Base-by-base conservation (phyloP, 1,140 invertebrate species). In the Ceratina japonica region DNA sequence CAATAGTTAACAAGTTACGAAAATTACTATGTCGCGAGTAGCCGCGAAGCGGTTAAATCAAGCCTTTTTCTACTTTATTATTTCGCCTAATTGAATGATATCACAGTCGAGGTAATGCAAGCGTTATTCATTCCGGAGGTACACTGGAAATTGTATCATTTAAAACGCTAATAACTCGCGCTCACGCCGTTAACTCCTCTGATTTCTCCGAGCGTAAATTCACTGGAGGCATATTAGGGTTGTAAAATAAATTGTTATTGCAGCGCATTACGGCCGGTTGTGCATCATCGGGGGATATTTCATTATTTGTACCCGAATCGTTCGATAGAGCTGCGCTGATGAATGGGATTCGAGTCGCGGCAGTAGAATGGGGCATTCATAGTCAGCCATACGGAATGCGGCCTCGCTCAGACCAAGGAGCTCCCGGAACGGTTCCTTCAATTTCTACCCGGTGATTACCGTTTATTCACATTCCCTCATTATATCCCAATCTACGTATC, bases 221-320 rank as follows among this genome's bases (percentile, higher is more conserved):
- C 44, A 4, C 12, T 27, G 3, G n/a, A 15, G 12, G 13, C 51
- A 12, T 54, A 70, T 22, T 22, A 54, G 12, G 52, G 15, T 76
- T 16, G 18, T 1, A 31, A 31, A 49, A 70, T 49, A 52, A 76
- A 76, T 70, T 52, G 24, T 69, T 76, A 37, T 59, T 15, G 5
- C n/a, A 8, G 18, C 1, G 13, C 20, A 15, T 56, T 31, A 52
- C 24, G 3, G n/a, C 1, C 8, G 52, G 27, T 16, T 20, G 54
- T 70, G 27, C 20, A 58, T 44, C 27, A 56, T 44, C n/a, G 20
- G 2, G 13, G 49, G n/a, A 70, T 76, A 76, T 76, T 59, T 76
- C 65, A 37, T 76, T 76, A 76, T 70, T 76, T 37, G 56, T 62
- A 70, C n/a, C 31, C 15, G n/a, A 69, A 37, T 76, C 44, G 37